Base-by-base conservation (phyloP, 2,888 invertebrate genomes). In the Eilema sororculum region DNA sequence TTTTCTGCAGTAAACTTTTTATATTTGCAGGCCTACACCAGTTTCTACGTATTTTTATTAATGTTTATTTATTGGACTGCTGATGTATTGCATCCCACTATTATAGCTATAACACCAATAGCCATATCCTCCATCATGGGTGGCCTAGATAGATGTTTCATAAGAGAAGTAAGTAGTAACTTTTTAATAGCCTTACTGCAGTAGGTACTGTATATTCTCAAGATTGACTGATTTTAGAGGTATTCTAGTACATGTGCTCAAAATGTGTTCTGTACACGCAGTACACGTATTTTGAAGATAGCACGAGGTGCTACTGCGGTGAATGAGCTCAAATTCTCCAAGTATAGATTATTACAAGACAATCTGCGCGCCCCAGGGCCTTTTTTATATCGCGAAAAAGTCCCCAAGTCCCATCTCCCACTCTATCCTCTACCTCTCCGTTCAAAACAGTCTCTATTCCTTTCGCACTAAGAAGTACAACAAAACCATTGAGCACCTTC, bases 41-140 rank as follows among this genome's bases (percentile, higher is more conserved):
- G 89, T 77, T 90, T 93, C 64, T 93, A 90, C 74, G 80, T 89
- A 8, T 92, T 92, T 72, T 75, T 91, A 3, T 75, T 93, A 22
- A 86, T 88, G 28, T 65, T 77, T 20, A 82, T 87, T 0, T 93
- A 87, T 72, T 92, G 90, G 88, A 65, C 84, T 28, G 78, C 87
- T 1, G 89, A 92, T 76, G 87, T 89, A 3, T 68, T 90, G 24
- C 93, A 91, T 73, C 92, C 93, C 0, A 82, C 85, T 24, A 75
- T 89, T 2, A 80, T 84, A 3, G 87, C 90, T 0, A 56, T 93
- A 30, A 65, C 91, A 16, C 88, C 93, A 0, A 78, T 91, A 1
- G 87, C 87, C 2, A 65, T 89, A 0, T 86, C 87, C 8, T 87
- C 90, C 20, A 28, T 90, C 0, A 77, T 91, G 71, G 80, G 77